Percentiles rank a stretch among this genome's conserved stretches.
These are phyloP conservation scores for Crotalus tigris DNA, from an alignment of 2,113 vertebrate genomes.

Conservation along the genomic window DNA sequence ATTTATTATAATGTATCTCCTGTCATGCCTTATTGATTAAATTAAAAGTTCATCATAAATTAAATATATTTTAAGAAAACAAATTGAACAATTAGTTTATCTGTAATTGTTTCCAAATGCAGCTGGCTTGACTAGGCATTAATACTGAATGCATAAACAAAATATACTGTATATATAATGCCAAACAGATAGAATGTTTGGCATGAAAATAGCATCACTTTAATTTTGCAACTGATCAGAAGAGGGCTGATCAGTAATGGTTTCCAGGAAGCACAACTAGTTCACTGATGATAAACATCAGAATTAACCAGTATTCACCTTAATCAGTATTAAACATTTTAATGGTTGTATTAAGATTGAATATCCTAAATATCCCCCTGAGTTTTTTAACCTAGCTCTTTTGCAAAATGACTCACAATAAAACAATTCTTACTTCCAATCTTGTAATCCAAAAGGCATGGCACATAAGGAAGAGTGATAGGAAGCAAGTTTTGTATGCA, in stretches of 20 bases:
- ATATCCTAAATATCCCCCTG: background rate
- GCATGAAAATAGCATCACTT: constrained; percentile 2
- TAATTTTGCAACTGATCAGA: background rate
- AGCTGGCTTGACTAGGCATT: constrained; percentile 8
- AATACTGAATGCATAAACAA: background rate
- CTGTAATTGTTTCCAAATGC: constrained; percentile 19
- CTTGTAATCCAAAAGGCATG: background rate
- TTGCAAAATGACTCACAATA: background rate
- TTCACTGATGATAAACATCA: background rate
- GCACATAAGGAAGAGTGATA: background rate
- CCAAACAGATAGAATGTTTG: constrained; percentile 23
- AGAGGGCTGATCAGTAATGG: background rate
- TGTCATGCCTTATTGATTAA: constrained; percentile 36
- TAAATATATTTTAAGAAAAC: constrained; percentile 34
- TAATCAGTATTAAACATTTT: background rate
- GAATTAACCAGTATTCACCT: background rate
- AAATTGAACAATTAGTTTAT: constrained; percentile 28
- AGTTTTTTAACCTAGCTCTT: background rate
- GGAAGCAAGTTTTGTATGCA: background rate
- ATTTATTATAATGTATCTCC: constrained; percentile 9
- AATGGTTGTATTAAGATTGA: background rate
- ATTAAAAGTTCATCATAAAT: constrained; percentile 19
- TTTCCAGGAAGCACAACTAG: background rate
- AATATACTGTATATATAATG: constrained; percentile 12
- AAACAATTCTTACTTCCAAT: background rate